Evolutionary conservation across 1,140 invertebrate genomes (phyloP), one percentile per base, ranked within the genome.

Genomic region (Hylaeus anthracinus): DNA sequence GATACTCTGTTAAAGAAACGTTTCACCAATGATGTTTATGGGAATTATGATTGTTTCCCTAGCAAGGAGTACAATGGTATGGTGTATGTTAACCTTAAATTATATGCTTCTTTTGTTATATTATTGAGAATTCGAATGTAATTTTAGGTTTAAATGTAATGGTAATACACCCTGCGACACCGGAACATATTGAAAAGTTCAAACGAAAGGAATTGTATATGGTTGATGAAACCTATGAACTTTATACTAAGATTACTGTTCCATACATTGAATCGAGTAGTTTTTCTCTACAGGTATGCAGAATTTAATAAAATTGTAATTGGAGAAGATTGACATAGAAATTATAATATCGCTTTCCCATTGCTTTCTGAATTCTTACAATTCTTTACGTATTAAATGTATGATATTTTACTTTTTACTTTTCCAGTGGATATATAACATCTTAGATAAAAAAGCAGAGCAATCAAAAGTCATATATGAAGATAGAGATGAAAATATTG

Each of bases 401-500:
- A 72, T 76, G 43, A 8, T 48, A 48, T 70, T 51, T 64, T 81
- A 56, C 58, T 58, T 53, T 58, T 89, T 83, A 82, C 83, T 95
- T 96, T 71, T 91, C 26, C 26, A 99, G 97, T 99, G 98, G 99
- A 96, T 99, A 0, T 97, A 98, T 90, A 99, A 99, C 92, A 98
- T 99, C 83, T 91, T 99, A 10, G 96, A 98, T 60, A 97, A 98
- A 84, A 97, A 97, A 90, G 96, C 96, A 75, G 98, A 99, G 95
- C 93, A 94, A 5, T 98, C 99, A 45, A 95, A 97, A 84, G 96
- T 99, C 66, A 94, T 99, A 5, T 94, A 94, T 69, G 97, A 99
- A 92, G 98, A 99, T 93, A 85, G 93, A 10, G 96, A 98, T 93
- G 94, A 96, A 51, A 94, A 96, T 64, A 95, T 91, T 71, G 98